phyloP scores from a whole-genome alignment of 2,113 vertebrate species.

The Ia io region DNA sequence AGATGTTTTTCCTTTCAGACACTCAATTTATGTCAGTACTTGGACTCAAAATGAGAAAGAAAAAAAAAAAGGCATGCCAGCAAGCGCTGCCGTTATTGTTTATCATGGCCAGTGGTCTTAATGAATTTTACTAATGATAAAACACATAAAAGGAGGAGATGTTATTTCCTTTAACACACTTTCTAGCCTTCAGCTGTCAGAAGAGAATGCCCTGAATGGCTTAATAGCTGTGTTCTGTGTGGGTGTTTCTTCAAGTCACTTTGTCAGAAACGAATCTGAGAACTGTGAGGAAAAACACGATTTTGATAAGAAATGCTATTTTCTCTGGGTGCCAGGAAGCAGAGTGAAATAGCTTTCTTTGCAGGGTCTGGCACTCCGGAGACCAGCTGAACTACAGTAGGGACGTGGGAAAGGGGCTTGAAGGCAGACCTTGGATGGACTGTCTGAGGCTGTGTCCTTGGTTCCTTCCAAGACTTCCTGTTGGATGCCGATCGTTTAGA shows the following conservation, averaged over 20 bases:
- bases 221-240: neutral
- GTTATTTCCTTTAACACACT: neutral
- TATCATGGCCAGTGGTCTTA: neutral
- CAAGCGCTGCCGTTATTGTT: neutral
- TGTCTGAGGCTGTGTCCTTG: too few relatives aligned
- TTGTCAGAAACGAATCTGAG: neutral
- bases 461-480: neutral
- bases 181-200: neutral
- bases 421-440: neutral
- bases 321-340: neutral
- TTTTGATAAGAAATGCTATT: neutral
- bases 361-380: neutral
- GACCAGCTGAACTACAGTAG: neutral
- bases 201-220: neutral
- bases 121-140: neutral
- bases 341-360: neutral
- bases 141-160: neutral
- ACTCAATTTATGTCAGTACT: neutral
- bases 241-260: neutral
- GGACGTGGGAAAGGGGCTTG: rapidly evolving
- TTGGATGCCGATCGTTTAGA: neutral
- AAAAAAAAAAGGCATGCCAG: neutral
- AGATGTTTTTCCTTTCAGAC: neutral
- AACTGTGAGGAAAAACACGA: neutral
- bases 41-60: neutral